A percentile compares a stretch with the other conserved stretches of the same genome.
phyloP scores from a whole-genome alignment of 2,113 vertebrate species.

The Orycteropus afer region DNA sequence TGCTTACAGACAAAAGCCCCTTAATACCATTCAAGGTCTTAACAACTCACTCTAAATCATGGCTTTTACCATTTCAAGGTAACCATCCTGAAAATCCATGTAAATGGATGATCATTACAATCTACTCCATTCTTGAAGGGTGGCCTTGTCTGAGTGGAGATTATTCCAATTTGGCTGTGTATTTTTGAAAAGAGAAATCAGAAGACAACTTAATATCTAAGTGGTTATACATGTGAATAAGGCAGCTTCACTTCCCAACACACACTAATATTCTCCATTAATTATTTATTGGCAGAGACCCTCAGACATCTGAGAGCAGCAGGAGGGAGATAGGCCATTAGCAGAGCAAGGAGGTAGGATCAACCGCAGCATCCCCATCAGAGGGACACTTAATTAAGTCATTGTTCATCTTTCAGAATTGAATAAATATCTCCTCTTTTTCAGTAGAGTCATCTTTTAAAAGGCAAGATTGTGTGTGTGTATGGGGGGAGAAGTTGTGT shows the following conservation, averaged over 20 bases:
- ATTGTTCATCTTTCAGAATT: neutral
- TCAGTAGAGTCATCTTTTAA: neutral
- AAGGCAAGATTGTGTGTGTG: neutral
- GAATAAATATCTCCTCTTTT: neutral
- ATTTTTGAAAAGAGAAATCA: slow-evolving; percentile 38
- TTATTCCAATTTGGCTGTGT: neutral
- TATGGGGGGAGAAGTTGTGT: neutral
- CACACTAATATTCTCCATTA: slow-evolving; percentile 74
- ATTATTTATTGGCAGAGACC: slow-evolving; percentile 89
- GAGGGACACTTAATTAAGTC: neutral
- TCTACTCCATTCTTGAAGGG: neutral
- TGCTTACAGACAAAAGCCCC: neutral
- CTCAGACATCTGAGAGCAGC: slow-evolving; percentile 82
- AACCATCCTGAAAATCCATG: neutral
- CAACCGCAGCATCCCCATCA: fast-evolving
- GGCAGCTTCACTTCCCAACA: slow-evolving; percentile 70
- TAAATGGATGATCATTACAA: too few species aligned
- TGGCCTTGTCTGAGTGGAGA: neutral
- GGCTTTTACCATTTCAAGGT: neutral
- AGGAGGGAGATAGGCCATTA: slow-evolving; percentile 84
- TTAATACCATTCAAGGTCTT: neutral
- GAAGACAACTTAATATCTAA: neutral
- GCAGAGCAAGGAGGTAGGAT: neutral
- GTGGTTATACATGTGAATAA: slow-evolving; percentile 67
- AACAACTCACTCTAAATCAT: neutral